These are phyloP conservation scores for Micrastur ruficollis DNA, from an alignment of 2,797 vertebrate species.

Conservation along the genomic window DNA sequence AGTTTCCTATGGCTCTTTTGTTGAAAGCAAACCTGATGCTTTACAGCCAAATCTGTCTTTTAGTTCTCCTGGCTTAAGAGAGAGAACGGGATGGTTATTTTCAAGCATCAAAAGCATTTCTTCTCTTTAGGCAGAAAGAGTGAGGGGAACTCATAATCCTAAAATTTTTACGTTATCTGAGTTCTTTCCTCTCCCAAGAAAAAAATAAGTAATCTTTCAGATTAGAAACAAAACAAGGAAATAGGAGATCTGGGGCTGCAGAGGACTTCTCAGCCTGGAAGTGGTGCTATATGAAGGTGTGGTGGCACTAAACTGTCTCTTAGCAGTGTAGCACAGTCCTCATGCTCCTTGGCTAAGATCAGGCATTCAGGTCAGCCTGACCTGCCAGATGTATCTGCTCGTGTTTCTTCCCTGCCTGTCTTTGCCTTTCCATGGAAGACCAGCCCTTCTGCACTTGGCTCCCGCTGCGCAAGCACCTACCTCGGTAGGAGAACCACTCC, in stretches of 20 bases:
- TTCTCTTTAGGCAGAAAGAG: not conserved
- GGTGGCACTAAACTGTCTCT: not conserved
- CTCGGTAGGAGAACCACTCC: slow-evolving; percentile 98
- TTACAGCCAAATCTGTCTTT: not conserved
- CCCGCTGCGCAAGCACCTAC: slow-evolving; percentile 53
- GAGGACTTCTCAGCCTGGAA: not conserved
- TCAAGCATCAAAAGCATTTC: not conserved
- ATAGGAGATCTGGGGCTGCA: not conserved
- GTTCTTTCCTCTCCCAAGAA: not conserved
- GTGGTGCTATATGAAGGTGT: not conserved
- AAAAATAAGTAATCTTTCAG: not conserved
- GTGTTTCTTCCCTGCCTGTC: not conserved
- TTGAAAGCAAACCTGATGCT: not conserved
- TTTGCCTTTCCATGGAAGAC: not conserved
- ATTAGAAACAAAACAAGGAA: not conserved
- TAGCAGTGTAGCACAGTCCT: not conserved
- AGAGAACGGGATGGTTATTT: not conserved
- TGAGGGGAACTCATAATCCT: not conserved
- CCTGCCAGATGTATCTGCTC: not conserved
- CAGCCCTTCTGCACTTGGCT: not conserved
- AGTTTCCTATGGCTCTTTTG: not conserved
- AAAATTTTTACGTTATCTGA: not conserved
- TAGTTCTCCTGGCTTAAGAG: not conserved
- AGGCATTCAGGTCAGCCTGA: not conserved
- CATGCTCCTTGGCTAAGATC: not conserved